These are phyloP conservation scores for Chondrilla cf. caribensis DNA, from an alignment of 37 sponge, comb jelly and placozoan species.

Conservation along the genomic window DNA sequence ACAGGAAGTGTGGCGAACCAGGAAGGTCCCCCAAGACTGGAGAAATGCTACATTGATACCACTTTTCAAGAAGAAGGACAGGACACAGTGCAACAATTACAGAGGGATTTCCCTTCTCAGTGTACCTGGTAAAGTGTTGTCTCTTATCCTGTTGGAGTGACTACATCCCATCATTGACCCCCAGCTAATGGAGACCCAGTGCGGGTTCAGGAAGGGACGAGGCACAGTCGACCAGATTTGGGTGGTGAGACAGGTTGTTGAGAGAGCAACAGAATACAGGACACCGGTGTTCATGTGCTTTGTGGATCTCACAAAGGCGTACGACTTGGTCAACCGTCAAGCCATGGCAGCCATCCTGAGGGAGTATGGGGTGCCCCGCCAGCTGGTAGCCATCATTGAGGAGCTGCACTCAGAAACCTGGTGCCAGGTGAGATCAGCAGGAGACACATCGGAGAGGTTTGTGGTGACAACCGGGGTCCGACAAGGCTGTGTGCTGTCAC, in stretches of 20 bases:
- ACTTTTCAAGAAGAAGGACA: no score
- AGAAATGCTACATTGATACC: no score
- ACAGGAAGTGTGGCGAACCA: no score
- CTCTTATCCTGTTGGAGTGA: no score
- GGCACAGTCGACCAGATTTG: not conserved
- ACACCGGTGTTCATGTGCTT: not conserved
- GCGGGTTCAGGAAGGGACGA: conserved; percentile 3
- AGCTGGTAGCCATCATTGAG: not conserved
- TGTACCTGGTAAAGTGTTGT: no score
- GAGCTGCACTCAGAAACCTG: not conserved
- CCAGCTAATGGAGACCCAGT: not conserved
- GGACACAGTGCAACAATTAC: no score
- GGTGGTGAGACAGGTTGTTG: not conserved
- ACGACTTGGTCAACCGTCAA: not conserved
- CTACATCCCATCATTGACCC: no score
- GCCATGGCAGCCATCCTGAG: not conserved
- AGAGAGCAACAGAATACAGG: not conserved
- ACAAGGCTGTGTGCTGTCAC: conserved; percentile 5
- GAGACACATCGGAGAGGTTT: not conserved
- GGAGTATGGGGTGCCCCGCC: not conserved
- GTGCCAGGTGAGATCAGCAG: not conserved
- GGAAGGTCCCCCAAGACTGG: no score
- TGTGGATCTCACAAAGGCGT: not conserved
- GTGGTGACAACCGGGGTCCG: not conserved
- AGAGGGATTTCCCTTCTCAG: no score